These are phyloP conservation scores for Nowickia ferox DNA, from an alignment of 2,888 invertebrate genomes.

Conservation along the genomic window DNA sequence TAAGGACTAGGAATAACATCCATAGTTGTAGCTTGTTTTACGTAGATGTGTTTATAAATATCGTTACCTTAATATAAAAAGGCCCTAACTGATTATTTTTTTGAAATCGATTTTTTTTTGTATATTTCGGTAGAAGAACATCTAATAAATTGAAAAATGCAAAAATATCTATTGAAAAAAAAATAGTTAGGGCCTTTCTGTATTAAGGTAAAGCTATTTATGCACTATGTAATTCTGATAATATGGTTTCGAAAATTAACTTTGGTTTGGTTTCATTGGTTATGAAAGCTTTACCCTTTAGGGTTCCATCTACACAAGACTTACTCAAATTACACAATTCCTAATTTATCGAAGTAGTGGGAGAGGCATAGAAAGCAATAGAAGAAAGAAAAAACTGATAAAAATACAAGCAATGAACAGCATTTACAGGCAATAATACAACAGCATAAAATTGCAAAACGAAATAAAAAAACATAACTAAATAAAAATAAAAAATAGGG, in stretches of 20 bases:
- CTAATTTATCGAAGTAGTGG: conserved; percentile 56
- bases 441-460: conserved; percentile 34
- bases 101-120: too few species aligned
- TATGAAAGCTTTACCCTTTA: conserved; percentile 68
- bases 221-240: conserved; percentile 50
- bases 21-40: not conserved
- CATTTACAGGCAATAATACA: conserved; percentile 8
- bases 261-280: conserved; percentile 70
- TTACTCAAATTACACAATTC: conserved; percentile 66
- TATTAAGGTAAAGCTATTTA: not conserved
- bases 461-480: not conserved
- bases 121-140: too few species aligned
- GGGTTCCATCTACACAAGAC: conserved; percentile 42
- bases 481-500: conserved; percentile 41
- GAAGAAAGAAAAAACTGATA: conserved; percentile 5
- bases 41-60: too few species aligned
- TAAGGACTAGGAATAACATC: conserved; percentile 18
- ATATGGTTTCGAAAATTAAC: conserved; percentile 68
- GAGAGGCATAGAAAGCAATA: conserved; percentile 6
- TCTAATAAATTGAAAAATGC: too few species aligned
- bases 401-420: conserved; percentile 37
- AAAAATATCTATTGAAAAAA: too few species aligned
- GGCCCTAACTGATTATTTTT: too few species aligned
- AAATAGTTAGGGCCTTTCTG: too few species aligned
- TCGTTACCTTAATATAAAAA: too few species aligned